Conservation (phyloP, 2,888 invertebrate genomes). For the Pseudococcus viburni region DNA sequence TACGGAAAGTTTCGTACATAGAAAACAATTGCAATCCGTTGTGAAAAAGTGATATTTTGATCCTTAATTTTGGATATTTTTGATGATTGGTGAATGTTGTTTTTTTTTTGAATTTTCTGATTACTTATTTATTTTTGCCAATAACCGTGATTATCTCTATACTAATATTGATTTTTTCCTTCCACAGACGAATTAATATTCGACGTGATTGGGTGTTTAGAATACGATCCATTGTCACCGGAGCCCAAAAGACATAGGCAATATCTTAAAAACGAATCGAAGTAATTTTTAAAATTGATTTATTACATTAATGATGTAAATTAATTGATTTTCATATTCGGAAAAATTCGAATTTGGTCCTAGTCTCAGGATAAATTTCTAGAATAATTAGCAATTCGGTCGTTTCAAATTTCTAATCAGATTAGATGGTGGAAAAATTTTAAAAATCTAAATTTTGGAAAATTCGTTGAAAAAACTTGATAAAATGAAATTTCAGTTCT, state of each 20-base stretch:
- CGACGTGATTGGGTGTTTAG: slow-evolving; percentile 98
- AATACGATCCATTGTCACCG: slow-evolving; percentile 93
- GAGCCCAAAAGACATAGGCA: slow-evolving; percentile 95
- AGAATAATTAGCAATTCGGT: too few species aligned
- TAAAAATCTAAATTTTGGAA: too few species aligned
- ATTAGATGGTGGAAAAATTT: too few species aligned
- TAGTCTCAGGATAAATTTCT: too few species aligned
- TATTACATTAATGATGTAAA: not conserved
- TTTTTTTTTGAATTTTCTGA: not conserved
- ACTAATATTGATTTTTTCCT: slow-evolving; percentile 48
- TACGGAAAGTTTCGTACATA: too few species aligned
- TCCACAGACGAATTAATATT: slow-evolving; percentile 88
- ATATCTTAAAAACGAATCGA: slow-evolving; percentile 92
- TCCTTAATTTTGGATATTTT: not conserved
- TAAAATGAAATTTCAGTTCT: too few species aligned
- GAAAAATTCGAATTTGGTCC: not conserved
- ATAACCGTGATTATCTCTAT: not conserved
- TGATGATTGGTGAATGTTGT: not conserved
- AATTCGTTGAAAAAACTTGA: too few species aligned
- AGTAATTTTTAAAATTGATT: slow-evolving; percentile 69
- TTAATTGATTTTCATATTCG: not conserved
- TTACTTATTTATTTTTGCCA: not conserved
- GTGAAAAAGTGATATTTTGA: too few species aligned
- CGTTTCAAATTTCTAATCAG: too few species aligned
- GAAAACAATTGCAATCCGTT: too few species aligned